phyloP scores from a whole-genome alignment of 2,113 vertebrate species.

The Semnornis frantzii region DNA sequence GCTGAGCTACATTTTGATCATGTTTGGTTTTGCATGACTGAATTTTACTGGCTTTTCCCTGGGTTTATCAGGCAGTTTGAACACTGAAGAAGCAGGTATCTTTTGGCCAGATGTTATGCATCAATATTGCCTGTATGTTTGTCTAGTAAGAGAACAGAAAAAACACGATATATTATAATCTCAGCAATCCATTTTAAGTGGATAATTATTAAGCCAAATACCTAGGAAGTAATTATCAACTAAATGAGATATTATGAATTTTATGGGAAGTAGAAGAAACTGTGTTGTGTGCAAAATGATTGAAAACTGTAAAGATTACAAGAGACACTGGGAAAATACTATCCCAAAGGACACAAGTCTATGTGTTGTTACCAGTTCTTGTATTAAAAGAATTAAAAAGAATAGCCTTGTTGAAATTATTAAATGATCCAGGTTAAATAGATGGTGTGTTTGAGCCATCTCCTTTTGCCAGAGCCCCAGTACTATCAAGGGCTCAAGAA shows the following conservation, averaged over 20 bases:
- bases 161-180: not conserved
- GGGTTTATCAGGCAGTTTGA: not conserved
- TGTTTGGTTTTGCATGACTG: not conserved
- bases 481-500: not conserved
- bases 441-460: fast-evolving
- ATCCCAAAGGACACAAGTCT: not conserved
- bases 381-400: not conserved
- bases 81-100: not conserved
- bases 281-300: not conserved
- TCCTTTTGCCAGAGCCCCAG: not conserved
- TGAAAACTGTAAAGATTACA: not conserved
- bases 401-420: not conserved
- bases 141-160: not conserved
- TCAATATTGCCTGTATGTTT: not conserved
- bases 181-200: not conserved
- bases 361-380: not conserved
- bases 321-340: not conserved
- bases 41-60: not conserved
- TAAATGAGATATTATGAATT: not conserved
- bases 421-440: not conserved
- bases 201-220: not conserved
- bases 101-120: not conserved
- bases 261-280: not conserved
- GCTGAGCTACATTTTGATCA: not conserved
- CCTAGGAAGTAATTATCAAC: not conserved